A percentile compares a stretch with the other conserved stretches of the same genome.
phyloP scores from a whole-genome alignment of 2,113 vertebrate genomes.

The Piaya cayana region DNA sequence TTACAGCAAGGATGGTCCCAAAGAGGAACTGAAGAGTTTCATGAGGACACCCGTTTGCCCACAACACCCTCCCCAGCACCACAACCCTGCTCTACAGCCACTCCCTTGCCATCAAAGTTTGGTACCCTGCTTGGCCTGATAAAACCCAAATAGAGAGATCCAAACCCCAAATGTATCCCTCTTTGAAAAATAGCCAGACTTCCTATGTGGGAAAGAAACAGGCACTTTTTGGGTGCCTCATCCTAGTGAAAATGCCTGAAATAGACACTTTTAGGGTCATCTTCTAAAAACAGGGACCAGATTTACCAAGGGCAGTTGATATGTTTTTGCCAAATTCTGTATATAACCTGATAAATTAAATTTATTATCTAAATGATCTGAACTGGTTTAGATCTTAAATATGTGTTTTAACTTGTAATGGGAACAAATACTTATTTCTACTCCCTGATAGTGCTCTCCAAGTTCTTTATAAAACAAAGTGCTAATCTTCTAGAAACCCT shows the following conservation, averaged over 20 bases:
- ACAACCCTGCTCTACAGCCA: background rate
- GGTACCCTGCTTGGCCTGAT: background rate
- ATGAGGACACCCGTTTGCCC: accelerated
- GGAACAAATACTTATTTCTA: background rate
- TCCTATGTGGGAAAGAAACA: background rate
- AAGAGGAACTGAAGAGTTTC: background rate
- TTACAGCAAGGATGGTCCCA: background rate
- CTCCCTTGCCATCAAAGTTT: background rate
- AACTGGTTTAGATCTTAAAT: background rate
- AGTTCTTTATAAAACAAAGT: background rate
- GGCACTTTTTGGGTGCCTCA: background rate
- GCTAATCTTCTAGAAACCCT: background rate
- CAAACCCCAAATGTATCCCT: background rate
- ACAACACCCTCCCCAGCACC: accelerated
- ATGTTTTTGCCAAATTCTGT: background rate
- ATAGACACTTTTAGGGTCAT: background rate
- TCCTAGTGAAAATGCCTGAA: background rate
- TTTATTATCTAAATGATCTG: background rate
- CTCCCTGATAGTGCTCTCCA: background rate
- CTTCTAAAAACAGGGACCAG: background rate
- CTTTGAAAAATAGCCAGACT: background rate
- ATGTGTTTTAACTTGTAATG: background rate
- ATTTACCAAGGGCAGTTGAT: background rate
- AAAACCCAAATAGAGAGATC: background rate
- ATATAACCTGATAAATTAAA: background rate